phyloP scores from a whole-genome alignment of 2,888 invertebrate genomes.

The Polietes domitor region DNA sequence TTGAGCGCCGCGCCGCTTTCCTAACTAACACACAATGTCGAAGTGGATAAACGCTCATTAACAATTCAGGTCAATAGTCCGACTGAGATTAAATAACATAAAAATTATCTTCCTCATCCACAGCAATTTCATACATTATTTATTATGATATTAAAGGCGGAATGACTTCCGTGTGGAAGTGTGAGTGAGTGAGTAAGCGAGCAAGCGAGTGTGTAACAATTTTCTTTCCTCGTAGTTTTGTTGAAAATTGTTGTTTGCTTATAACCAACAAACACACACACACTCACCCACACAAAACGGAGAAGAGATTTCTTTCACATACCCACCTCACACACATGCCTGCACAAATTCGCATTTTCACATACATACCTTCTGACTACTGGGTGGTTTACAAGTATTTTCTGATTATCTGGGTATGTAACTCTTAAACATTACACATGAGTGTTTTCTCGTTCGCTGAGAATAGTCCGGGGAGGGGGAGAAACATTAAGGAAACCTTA shows the following conservation, averaged over 20 bases:
- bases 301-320: not conserved
- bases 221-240: not conserved
- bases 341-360: not conserved
- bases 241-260: not conserved
- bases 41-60: constrained; percentile 31
- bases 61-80: constrained; percentile 64
- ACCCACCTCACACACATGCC: not conserved
- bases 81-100: constrained; percentile 47
- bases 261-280: not conserved
- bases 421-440: constrained; percentile 16
- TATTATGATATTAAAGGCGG: constrained; percentile 59
- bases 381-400: not conserved
- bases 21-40: not conserved
- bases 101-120: constrained; percentile 27
- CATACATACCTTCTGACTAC: too few species aligned
- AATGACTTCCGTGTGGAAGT: constrained; percentile 52
- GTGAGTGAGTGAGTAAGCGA: not conserved
- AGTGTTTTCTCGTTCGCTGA: not conserved
- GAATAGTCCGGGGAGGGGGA: not conserved
- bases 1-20: too few species aligned
- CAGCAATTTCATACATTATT: constrained; percentile 56
- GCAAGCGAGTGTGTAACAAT: constrained; percentile 15
- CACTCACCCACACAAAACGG: not conserved
- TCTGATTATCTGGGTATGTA: constrained; percentile 23
- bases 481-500: constrained; percentile 19